Evolutionary conservation across 2,888 invertebrate genomes (phyloP), one percentile per base, ranked within the genome.

Genomic region (Drosophila formosana): DNA sequence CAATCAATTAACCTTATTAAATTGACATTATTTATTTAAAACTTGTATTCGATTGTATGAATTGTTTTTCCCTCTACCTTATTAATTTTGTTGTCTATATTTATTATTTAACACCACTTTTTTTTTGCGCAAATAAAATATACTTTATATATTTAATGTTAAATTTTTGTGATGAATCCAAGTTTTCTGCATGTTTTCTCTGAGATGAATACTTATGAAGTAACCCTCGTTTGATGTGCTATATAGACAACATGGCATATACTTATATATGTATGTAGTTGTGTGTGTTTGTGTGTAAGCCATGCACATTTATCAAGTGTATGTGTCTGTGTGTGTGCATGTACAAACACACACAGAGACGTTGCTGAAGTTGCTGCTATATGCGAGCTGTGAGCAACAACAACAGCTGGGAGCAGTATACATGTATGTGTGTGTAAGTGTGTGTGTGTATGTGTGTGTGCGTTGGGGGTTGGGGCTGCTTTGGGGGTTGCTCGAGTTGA

Each of bases 301-400:
- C 84, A 69, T 75, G 83, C 89, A 83, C 83, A 83, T 88, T 83
- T 88, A 88, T 83, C 83, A 83, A 88, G 71, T 72, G 69, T 70
- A 69, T 67, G 52, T 75, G 62, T 63, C 8, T 47, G 26, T 75
- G 62, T 63, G 8, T 43, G 26, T 74, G 13, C 41, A 26, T 32
- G 30, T 50, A 23, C n/a, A 18, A 32, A 30, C 41, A 50, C 25
- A 49, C 8, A 30, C 46, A 52, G 9, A 70, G 63, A 45, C 51
- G 66, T 80, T 69, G 81, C 87, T 82, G 65, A 66, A 74, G 69
- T 75, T 77, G 68, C 57, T 72, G 75, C 66, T 76, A 68, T 79
- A 65, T 72, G 72, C 70, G 56, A 71, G 47, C 41, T 13, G 5
- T 58, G 56, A 56, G 57, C 61, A 71, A 58, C n/a, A 60, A 53